Percentiles rank a stretch among this genome's conserved stretches.
Conservation (phyloP, 2,797 vertebrate species). For the Sphenodon punctatus region DNA sequence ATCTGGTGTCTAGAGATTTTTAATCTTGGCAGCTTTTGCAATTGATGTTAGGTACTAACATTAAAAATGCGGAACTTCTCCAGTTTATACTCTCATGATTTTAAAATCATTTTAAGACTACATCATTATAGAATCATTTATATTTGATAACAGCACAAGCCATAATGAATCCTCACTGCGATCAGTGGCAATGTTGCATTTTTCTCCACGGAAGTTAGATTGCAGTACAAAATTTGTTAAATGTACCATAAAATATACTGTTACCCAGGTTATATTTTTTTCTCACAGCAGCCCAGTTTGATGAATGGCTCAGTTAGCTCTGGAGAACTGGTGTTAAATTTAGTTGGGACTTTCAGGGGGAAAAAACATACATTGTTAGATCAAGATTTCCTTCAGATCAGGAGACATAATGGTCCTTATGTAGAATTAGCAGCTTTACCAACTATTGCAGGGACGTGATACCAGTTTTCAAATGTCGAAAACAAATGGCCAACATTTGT, state of each 20-base stretch:
- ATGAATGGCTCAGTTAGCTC: slow-evolving; percentile 33
- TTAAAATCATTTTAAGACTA: slow-evolving; percentile 3
- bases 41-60: slow-evolving; percentile 10
- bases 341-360: background rate
- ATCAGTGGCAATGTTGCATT: slow-evolving; percentile 12
- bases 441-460: background rate
- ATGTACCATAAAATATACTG: slow-evolving; percentile 38
- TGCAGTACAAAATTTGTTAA: slow-evolving; percentile 49
- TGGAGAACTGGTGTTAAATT: slow-evolving; percentile 25
- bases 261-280: slow-evolving; percentile 20
- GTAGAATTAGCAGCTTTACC: background rate
- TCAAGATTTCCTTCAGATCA: fast-evolving
- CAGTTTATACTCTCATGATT: slow-evolving; percentile 22
- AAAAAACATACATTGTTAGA: background rate
- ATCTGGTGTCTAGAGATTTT: slow-evolving; percentile 9
- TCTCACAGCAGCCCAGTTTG: slow-evolving; percentile 10
- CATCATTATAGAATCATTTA: slow-evolving; percentile 9
- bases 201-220: slow-evolving; percentile 12
- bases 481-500: no score
- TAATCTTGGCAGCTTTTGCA: background rate
- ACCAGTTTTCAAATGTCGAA: no score
- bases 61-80: slow-evolving; percentile 28
- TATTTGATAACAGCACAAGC: slow-evolving; percentile 9
- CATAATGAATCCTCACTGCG: slow-evolving; percentile 14
- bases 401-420: background rate